Evolutionary conservation across 53 echinoderm and acorn worm genomes (phyloP), one percentile per base, ranked within the genome.

Genomic region (Holothuria leucospilota): DNA sequence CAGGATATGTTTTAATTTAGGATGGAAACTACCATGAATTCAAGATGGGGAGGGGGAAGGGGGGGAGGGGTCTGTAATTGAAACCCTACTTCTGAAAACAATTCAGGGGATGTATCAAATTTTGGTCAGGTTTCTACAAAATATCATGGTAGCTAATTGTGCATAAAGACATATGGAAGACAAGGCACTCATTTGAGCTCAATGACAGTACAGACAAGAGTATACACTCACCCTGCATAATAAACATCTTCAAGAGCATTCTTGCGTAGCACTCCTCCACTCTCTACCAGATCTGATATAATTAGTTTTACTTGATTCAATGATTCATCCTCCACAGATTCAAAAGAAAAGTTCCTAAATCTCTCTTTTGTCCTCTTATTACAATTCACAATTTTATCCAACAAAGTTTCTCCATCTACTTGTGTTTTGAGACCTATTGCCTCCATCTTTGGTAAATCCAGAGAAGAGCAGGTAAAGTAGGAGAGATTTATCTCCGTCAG

Each of bases 281-380:
- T 66, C 10, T 92, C 89, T 1, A 94, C 89, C 69, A 87, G 51
- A 84, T 91, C 94, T 15, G 80, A 63, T 52, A 94, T 81, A 25
- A 94, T 68, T n/a, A 51, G 87, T 53, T 77, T 94, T 89, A 84
- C 87, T 86, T 38, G 29, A 23, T 88, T 25, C 46, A 72, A 24
- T 6, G 40, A 23, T 42, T 18, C 26, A 2, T 20, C 9, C 75
- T 75, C 24, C 25, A 24, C 27, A 49, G 27, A 13, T 15, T 53
- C 75, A 20, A 51, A 12, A 34, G 26, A 68, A 71, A 84, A 81
- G 24, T 56, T 85, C 34, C 68, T 61, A 29, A 79, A 81, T 28
- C 24, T 65, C 49, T 89, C 90, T 20, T 39, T 51, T 18, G 64
- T 34, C 51, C 84, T 39, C 40, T 51, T 53, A 49, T 90, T 87